Conservation (phyloP, 2,888 invertebrate genomes). For the Lycophotia porphyrea region DNA sequence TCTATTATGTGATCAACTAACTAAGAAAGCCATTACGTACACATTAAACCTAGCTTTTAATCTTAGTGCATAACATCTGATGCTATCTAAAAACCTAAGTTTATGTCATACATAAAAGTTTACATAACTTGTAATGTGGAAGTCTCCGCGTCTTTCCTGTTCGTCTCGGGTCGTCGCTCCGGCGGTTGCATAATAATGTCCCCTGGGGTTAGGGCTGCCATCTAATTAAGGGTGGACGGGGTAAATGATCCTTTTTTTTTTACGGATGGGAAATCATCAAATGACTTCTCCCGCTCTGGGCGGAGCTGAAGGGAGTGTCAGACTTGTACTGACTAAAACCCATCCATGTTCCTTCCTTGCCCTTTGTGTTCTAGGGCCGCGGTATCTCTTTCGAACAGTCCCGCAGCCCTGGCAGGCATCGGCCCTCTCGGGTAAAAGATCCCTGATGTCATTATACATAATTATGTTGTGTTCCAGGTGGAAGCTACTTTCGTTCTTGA, state of each 20-base stretch:
- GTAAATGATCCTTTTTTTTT: conserved; percentile 22
- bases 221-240: conserved; percentile 3
- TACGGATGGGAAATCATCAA: too few species aligned
- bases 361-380: too few species aligned
- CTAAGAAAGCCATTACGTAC: not conserved
- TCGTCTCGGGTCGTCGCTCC: conserved; percentile 63
- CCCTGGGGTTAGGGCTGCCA: conserved; percentile 45
- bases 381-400: too few species aligned
- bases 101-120: conserved; percentile 39
- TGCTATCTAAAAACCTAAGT: conserved; percentile 21
- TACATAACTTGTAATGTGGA: conserved; percentile 40
- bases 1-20: not conserved
- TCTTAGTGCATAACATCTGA: conserved; percentile 29
- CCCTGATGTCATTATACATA: conserved; percentile 14
- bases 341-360: too few species aligned
- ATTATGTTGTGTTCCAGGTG: not conserved
- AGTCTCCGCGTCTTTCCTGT: conserved; percentile 60
- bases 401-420: too few species aligned
- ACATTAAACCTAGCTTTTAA: not conserved
- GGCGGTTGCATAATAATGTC: conserved; percentile 70
- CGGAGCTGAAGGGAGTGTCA: too few species aligned
- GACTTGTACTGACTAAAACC: too few species aligned
- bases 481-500: not conserved
- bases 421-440: conserved; percentile 17
- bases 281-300: too few species aligned